Evolutionary conservation across 2,797 vertebrate species (phyloP), one percentile per base, ranked within the genome.

Genomic region (Chelidonichthys spinosus): DNA sequence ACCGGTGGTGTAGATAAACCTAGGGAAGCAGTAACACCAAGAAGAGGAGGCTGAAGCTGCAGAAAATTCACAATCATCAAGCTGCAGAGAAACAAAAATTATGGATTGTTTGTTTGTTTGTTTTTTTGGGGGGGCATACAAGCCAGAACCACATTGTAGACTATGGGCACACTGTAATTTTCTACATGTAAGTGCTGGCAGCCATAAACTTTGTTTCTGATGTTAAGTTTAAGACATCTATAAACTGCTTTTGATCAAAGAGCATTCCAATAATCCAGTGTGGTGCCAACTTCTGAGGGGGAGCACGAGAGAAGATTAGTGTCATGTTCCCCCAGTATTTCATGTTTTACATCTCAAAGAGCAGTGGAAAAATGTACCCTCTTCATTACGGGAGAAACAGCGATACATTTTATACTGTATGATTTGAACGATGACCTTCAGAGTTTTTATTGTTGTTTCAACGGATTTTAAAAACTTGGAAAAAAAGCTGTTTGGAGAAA

Each of bases 181-280:
- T 60, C 37, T 25, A n/a, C 9, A 50, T 70, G 54, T 63, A 5
- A 49, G 18, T 60, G 15, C 18, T 72, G 46, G 35, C 54, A 54
- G 35, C 59, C 53, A 10, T 25, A 69, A 78, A 80, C 67, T 43
- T 76, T 76, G 59, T 61, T 46, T 73, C 60, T 73, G 65, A 74
- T 71, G 65, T 69, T 33, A 63, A 69, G 39, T 64, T 25, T 18
- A 58, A 74, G 53, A 76, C 58, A 43, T 69, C 40, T 52, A 18
- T 43, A 75, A 79, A 83, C 52, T 64, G 60, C 33, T 63, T 76
- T 71, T 86, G 72, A 79, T 83, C 76, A 83, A 84, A 82, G 65
- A 44, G n/a, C 60, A 62, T 65, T 88, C 85, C 64, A 84, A 83
- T 87, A 88, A 85, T 84, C 77, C 78, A 81, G 66, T 55, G 64